Evolutionary conservation across 2,888 invertebrate species (phyloP).

Genomic region (Leucophenga maculata): DNA sequence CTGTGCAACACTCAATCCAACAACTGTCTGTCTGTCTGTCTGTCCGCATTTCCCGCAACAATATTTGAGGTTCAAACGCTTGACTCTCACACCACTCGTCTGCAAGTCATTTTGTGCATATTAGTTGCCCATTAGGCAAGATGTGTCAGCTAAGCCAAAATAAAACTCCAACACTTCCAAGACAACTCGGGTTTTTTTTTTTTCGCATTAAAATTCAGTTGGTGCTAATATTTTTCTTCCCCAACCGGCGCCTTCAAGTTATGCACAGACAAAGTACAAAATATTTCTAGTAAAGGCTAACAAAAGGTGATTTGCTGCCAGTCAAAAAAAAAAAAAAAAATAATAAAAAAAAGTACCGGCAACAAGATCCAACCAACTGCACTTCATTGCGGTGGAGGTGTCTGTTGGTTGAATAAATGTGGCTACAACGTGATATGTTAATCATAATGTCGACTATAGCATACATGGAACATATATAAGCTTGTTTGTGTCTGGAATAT

Average conservation of each 20-base stretch:
- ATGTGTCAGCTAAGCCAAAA: constrained; percentile 41
- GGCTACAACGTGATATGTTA: constrained; percentile 69
- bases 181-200: constrained; percentile 43
- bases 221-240: constrained; percentile 61
- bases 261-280: constrained; percentile 17
- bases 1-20: constrained; percentile 4
- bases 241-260: constrained; percentile 23
- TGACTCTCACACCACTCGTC: constrained; percentile 37
- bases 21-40: neutral
- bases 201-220: constrained; percentile 59
- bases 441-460: constrained; percentile 49
- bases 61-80: constrained; percentile 13
- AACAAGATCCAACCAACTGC: too few relatives aligned
- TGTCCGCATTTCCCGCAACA: too few relatives aligned
- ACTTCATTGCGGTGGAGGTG: constrained; percentile 42
- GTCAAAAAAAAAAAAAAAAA: constrained; percentile 12
- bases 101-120: constrained; percentile 61
- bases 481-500: too few relatives aligned
- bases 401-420: constrained; percentile 40
- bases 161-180: constrained; percentile 14
- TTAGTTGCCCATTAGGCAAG: constrained; percentile 59
- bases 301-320: constrained; percentile 53
- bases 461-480: too few relatives aligned
- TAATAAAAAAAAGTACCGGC: neutral
- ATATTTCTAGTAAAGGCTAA: constrained; percentile 17